phyloP scores from a whole-genome alignment of 2,888 invertebrate genomes.

The Trissolcus brochymenae region DNA sequence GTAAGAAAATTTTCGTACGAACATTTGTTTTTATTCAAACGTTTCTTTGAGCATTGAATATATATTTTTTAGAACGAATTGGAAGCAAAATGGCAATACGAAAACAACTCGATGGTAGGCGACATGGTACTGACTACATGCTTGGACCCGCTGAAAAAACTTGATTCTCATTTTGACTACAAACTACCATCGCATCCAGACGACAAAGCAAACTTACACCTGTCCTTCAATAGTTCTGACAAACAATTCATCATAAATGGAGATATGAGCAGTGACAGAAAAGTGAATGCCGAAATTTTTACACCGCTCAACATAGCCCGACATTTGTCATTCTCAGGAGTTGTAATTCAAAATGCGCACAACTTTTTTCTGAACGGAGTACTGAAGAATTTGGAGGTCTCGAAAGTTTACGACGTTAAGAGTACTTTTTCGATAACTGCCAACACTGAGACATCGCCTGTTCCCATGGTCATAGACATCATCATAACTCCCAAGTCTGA shows the following conservation, averaged over 20 bases:
- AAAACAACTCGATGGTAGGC: conserved; percentile 66
- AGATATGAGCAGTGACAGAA: conserved; percentile 54
- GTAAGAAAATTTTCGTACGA: conserved; percentile 54
- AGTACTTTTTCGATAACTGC: conserved; percentile 5
- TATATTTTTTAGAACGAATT: conserved; percentile 64
- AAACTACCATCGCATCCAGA: conserved; percentile 62
- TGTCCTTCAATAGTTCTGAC: conserved; percentile 61
- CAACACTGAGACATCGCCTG: neutral
- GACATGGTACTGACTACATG: conserved; percentile 71
- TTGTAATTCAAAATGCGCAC: conserved; percentile 21
- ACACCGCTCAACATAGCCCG: conserved; percentile 58
- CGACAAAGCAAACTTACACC: conserved; percentile 58
- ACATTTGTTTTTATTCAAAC: neutral
- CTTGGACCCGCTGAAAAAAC: conserved; percentile 69
- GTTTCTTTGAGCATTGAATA: conserved; percentile 10
- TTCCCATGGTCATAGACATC: conserved; percentile 45
- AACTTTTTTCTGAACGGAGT: conserved; percentile 57
- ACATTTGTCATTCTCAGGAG: conserved; percentile 65
- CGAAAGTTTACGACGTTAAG: conserved; percentile 26
- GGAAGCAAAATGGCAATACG: conserved; percentile 70
- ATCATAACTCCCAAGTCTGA: conserved; percentile 47
- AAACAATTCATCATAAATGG: conserved; percentile 63
- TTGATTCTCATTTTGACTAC: conserved; percentile 67
- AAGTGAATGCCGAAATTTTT: conserved; percentile 59
- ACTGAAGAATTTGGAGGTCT: conserved; percentile 59